Base-by-base conservation (phyloP, 1,140 invertebrate genomes). In the Megathymus violae region DNA sequence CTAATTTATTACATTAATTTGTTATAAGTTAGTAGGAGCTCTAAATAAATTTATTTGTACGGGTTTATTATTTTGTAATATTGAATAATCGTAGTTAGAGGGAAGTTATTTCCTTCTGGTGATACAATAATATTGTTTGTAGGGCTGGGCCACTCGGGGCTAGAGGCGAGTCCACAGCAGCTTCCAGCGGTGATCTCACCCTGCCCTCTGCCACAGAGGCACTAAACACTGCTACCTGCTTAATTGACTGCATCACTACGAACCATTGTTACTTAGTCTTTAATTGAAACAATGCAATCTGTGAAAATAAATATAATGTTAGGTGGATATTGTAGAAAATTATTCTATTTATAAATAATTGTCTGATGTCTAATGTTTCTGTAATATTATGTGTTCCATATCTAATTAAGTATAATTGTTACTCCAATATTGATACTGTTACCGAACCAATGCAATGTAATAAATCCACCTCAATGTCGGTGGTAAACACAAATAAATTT, bases 391-490 rank as follows among this genome's bases (percentile, higher is more conserved):
- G 91, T 92, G 91, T 92, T 92, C 91, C 89, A 91, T 78, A 82
- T 90, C 76, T 91, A 89, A 90, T 91, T 90, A 91, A 90, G 86
- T 80, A 91, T 90, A 90, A 91, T 91, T 89, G 86, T 91, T 91
- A 89, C 82, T 91, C 82, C 86, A 86, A 85, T 88, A 91, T 90
- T 89, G 78, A 90, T 89, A 89, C 92, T 93, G 92, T 93, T 93
- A 93, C 92, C 92, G 92, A 93, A 93, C 92, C 92, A 92, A 91
- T 92, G 92, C 92, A 93, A 93, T 93, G 92, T 93, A 93, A 93
- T 81, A 73, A 82, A 85, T 91, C 89, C 91, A 92, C 89, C 85
- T 83, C 79, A 71, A 88, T 88, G 89, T 91, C 85, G 92, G 89
- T 89, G 91, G 88, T 81, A 79, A 87, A 88, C 88, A 90, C 89